Evolutionary conservation across 2,888 invertebrate genomes (phyloP), one percentile per base, ranked within the genome.

Genomic region (Sussaba pulchella): DNA sequence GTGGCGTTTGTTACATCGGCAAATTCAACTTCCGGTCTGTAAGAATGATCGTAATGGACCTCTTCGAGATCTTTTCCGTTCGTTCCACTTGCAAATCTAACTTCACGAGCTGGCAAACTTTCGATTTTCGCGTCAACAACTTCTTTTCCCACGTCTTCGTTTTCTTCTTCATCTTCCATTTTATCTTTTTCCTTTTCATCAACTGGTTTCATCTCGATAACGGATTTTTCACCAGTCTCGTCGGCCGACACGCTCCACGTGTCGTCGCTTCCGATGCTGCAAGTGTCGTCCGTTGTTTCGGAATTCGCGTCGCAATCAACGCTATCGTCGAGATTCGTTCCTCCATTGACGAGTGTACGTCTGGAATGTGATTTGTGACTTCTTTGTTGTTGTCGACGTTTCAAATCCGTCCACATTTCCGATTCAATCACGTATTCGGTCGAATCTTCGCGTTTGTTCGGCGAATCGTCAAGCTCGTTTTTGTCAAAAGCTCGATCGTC

Each of bases 261-360:
- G 41, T 89, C 88, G 12, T 89, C 87, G 43, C 85, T 87, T n/a
- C 72, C 82, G 47, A 87, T 73, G 57, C 88, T 88, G 67, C 85
- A 85, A 0, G 86, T 83, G 8, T 89, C 89, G 26, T 90, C 89
- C 21, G 83, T 86, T 3, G 73, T 76, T 50, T 88, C 87, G 10
- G 85, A 78, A 70, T 82, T 84, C 5, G 69, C 76, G 52, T 89
- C 86, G 3, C 84, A 77, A 31, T 88, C 85, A 1, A 71, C 72
- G 67, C 83, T 45, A 26, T 78, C 71, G 39, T 74, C 81, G 50
- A 79, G 54, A 78, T 75, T 81, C 57, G 71, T 75, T 39, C 61
- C 72, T 4, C 88, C 89, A 47, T 89, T 89, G 4, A 88, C 85
- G 31, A 90, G 82, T 17, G 87, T 89, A 54, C 83, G 83, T 19